A percentile compares a stretch with the other conserved stretches of the same genome.
Evolutionary conservation across 2,888 invertebrate species (phyloP).

Genomic region (Drosophila cognata): DNA sequence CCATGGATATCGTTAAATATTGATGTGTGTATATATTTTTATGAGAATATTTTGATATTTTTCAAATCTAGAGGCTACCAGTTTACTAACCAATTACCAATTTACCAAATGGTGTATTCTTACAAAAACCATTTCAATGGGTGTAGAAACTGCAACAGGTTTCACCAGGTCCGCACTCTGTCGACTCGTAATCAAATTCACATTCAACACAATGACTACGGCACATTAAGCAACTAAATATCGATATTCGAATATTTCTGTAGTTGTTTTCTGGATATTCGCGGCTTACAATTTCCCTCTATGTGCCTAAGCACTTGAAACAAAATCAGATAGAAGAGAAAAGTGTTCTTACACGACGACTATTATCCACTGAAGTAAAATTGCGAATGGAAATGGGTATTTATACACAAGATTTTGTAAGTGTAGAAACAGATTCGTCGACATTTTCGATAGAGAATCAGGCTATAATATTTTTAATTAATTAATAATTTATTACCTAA

Average conservation of each 20-base stretch:
- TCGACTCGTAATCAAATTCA: neutral
- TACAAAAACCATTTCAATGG: neutral
- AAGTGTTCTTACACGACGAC: neutral
- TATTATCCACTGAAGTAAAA: neutral
- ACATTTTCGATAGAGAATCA: no score
- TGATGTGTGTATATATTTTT: neutral
- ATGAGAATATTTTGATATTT: neutral
- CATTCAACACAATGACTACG: neutral
- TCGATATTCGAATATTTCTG: neutral
- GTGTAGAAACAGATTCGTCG: neutral
- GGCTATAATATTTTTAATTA: no score
- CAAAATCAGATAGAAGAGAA: neutral
- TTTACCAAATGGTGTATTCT: neutral
- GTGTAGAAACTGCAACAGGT: neutral
- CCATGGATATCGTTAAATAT: neutral
- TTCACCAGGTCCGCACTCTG: neutral
- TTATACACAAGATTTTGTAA: no score
- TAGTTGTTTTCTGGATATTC: neutral
- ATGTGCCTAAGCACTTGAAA: neutral
- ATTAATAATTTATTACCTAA: neutral
- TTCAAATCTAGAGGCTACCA: neutral
- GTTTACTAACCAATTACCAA: neutral
- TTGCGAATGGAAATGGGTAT: neutral
- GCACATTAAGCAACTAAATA: neutral
- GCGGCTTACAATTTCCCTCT: neutral